Evolutionary conservation across 2,888 invertebrate species (phyloP), one percentile per base, ranked within the genome.

Genomic region (Trachelus tabidus): DNA sequence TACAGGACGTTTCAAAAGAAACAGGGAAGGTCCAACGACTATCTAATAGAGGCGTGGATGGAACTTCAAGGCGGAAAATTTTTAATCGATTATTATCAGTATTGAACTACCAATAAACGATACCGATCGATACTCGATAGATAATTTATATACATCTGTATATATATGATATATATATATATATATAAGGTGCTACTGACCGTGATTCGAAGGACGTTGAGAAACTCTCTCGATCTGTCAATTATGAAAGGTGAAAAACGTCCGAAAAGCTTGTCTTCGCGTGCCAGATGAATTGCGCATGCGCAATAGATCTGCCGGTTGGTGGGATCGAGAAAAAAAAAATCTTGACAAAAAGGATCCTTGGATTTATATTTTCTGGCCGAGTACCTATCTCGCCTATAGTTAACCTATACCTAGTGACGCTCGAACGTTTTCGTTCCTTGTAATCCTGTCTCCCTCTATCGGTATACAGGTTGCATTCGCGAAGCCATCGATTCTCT

Each of bases 121-220:
- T 56, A 56, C 23, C 23, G 56, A 56, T 56, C 56, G 56, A 56
- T 56, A 56, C 56, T 56, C 2, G 23, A 56, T 56, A 56, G 56
- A 23, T 56, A 56, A 9, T 56, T 2, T 56, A 9, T 56, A 56
- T 23, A 56, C 0, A 12, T 37, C 1, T 40, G 15, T 40, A 40
- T 23, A 40, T 40, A 31, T 31, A 31, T 31, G 1, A 1, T 37
- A 37, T 37, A 37, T 37, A 37, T 37, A 37, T 37, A 15, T 40
- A 40, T 15, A 40, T 23, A 23, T 56, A 56, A 56, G 56, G 56
- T 56, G 73, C 69, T 35, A 75, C 73, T 76, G 80, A 79, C 82
- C 82, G 78, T 83, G 82, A 82, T 79, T 68, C 81, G 82, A 85
- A 85, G 80, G 81, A 81, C 83, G 78, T 23, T 73, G 73, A 33